These are phyloP conservation scores for Tachuris rubrigastra DNA, from an alignment of 2,113 vertebrate species.

Conservation along the genomic window DNA sequence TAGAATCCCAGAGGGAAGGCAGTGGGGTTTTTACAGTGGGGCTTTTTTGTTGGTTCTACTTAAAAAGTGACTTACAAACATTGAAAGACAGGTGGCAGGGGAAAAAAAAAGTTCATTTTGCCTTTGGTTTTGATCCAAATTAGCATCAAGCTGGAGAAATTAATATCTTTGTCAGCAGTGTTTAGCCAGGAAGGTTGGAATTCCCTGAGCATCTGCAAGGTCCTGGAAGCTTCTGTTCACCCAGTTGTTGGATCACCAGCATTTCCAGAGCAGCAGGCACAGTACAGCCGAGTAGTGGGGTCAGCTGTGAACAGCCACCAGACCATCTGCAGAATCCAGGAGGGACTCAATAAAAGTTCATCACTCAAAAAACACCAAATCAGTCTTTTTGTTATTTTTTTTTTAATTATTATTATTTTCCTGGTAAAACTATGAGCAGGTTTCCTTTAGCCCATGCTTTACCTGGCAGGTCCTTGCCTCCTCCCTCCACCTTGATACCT, in stretches of 20 bases:
- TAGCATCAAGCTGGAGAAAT: not conserved
- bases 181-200: not conserved
- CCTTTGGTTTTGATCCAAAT: not conserved
- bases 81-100: not conserved
- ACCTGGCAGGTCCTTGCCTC: not conserved
- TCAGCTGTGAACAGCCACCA: not conserved
- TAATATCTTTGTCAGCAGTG: not conserved
- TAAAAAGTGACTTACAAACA: not conserved
- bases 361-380: not conserved
- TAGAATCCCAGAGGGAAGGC: not conserved
- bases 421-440: not conserved
- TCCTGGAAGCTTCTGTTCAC: not conserved
- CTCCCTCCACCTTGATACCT: not conserved
- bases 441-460: not conserved
- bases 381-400: rapidly evolving
- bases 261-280: not conserved
- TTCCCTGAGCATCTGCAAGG: not conserved
- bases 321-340: not conserved
- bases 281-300: not conserved
- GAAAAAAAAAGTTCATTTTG: not conserved
- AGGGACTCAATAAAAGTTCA: not conserved
- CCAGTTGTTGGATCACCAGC: not conserved
- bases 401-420: not conserved
- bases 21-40: not conserved
- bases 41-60: not conserved